Evolutionary conservation across 2,113 vertebrate species (phyloP), one percentile per base, ranked within the genome.

Genomic region (Nipponia nippon): DNA sequence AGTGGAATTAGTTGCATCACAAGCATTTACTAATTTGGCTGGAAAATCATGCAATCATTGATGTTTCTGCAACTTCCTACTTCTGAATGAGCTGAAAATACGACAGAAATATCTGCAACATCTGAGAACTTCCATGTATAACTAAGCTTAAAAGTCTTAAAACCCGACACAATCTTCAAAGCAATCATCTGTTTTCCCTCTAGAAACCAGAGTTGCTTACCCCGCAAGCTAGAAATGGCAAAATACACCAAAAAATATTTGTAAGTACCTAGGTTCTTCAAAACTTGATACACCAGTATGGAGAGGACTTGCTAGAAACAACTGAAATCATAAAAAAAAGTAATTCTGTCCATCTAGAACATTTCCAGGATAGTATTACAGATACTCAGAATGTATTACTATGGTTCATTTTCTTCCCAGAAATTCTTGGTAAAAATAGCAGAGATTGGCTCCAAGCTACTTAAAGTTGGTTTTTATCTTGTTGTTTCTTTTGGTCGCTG

Each of bases 351-450:
- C 50, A 42, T 47, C 47, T 92, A 83, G 72, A 91, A 23, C 42
- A 59, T 79, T 89, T 92, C 80, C 94, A 96, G 83, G 73, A 46
- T 8, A 92, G 26, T 36, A 52, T 63, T 84, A 66, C 55, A 58
- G 63, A 94, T 71, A 81, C 23, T 17, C 80, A 88, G 49, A 93
- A 90, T 52, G 71, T 95, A 93, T 44, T 47, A 42, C 50, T 81
- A 81, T 4, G 7, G 59, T 80, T 85, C 46, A 46, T 75, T 65
- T 96, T 53, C 73, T 94, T 94, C 87, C 77, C 78, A 78, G 69
- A 94, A 95, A 81, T 84, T 85, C 49, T 29, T 63, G 44, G 30
- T 72, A 90, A 96, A 95, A 96, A 93, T 36, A 97, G 55, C 81
- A 44, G 49, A 84, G 47, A 82, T 36, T 89, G 81, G 80, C 63